A percentile compares a stretch with the other conserved stretches of the same genome.
These are phyloP conservation scores for Neelides folsomi DNA, from an alignment of 2,888 invertebrate genomes.

Conservation along the genomic window DNA sequence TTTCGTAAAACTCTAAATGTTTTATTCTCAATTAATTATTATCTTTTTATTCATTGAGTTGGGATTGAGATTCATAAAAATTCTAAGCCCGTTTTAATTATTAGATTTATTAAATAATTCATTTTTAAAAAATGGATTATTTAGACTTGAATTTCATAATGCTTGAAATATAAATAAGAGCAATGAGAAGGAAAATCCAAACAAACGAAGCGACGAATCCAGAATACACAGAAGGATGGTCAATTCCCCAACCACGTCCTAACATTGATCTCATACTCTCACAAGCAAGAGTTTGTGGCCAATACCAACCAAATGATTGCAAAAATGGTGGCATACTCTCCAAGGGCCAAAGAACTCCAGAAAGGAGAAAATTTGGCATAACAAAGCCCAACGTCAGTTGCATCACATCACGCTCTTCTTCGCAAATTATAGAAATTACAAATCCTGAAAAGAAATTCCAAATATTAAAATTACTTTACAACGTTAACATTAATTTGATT, in stretches of 20 bases:
- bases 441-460: neutral
- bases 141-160: neutral
- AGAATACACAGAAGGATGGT: constrained; percentile 53
- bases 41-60: too few relatives aligned
- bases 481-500: too few relatives aligned
- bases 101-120: too few relatives aligned
- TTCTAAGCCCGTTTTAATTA: too few relatives aligned
- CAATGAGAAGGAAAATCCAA: constrained; percentile 45
- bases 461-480: too few relatives aligned
- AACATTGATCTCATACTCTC: constrained; percentile 37
- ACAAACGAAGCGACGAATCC: constrained; percentile 55
- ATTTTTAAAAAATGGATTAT: neutral
- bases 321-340: constrained; percentile 83
- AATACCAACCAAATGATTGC: constrained; percentile 40
- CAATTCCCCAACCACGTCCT: constrained; percentile 47
- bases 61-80: too few relatives aligned
- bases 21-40: too few relatives aligned
- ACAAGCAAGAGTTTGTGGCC: constrained; percentile 39
- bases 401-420: neutral
- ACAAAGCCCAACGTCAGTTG: neutral
- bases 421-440: neutral
- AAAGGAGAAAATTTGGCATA: neutral
- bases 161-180: neutral
- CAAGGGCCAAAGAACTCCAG: constrained; percentile 88
- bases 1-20: too few relatives aligned